Base-by-base conservation (phyloP, 2,888 invertebrate genomes). In the Dryococelus australis region DNA sequence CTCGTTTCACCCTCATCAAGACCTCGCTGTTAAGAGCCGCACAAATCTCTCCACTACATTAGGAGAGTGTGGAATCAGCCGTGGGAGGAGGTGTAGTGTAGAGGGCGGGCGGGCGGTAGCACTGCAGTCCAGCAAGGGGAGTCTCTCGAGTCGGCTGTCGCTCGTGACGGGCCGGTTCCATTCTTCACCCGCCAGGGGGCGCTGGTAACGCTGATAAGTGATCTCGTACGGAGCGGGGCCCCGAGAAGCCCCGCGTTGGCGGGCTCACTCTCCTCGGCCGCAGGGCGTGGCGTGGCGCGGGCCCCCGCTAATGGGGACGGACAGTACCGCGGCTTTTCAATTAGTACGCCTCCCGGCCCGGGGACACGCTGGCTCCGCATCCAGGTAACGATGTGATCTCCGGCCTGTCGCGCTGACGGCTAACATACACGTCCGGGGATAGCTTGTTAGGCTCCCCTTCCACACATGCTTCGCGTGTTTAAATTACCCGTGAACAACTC, bases 191-290 rank as follows among this genome's bases (percentile, higher is more conserved):
- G 24, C 24, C 65, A 65, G 65, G 65, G 65, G 65, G 65, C n/a
- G 65, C 65, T 65, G 65, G 65, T 65, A 65, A 24, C 65, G 65
- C 65, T n/a, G 65, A 65, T 65, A 65, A 65, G 65, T n/a, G 65
- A 65, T 65, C 65, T 65, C 24, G 24, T 20, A 12, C 51, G 65
- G 20, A n/a, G 65, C 35, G 35, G 35, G 35, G 35, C 35, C 35
- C 35, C 35, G 35, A 4, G 35, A 35, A 35, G 35, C 35, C 35
- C 35, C 35, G 35, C 35, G 35, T 35, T 35, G 35, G 35, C 35
- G 35, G 35, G 35, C 2, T 35, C 35, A 3, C 35, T 1, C 35
- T 35, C 35, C 35, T 35, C 35, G n/a, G 65, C 20, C 24, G 65
- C 65, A 24, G 65, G 65, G 24, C 65, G 35, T 65, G 5, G 65